These are phyloP conservation scores for Petrolisthes manimaculis DNA, from an alignment of 2,888 invertebrate genomes.

Conservation along the genomic window DNA sequence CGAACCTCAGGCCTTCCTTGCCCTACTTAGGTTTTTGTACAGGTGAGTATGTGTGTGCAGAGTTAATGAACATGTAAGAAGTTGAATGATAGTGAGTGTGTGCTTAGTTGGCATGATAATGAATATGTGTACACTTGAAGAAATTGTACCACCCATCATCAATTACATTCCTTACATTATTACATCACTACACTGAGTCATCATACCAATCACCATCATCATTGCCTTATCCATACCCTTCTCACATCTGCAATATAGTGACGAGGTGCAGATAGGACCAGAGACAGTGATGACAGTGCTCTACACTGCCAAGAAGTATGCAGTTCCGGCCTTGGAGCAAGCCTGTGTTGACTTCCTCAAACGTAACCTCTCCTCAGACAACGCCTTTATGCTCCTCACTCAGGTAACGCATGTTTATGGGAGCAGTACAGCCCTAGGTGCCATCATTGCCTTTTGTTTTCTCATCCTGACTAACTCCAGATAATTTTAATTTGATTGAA, in stretches of 20 bases:
- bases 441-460: not conserved
- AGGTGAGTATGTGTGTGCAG: constrained; percentile 43
- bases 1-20: constrained; percentile 84
- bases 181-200: not conserved
- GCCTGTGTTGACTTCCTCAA: constrained; percentile 85
- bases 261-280: constrained; percentile 85
- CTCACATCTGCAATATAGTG: constrained; percentile 72
- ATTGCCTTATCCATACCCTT: too few species aligned
- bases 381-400: constrained; percentile 85
- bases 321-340: constrained; percentile 84
- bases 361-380: constrained; percentile 82
- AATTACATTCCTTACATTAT: not conserved
- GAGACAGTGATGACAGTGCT: constrained; percentile 89
- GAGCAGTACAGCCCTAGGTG: not conserved
- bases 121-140: not conserved
- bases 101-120: not conserved
- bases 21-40: constrained; percentile 76
- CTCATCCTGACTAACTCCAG: not conserved
- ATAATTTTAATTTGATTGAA: constrained; percentile 1
- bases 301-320: constrained; percentile 89
- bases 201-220: too few species aligned
- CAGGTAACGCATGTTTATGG: constrained; percentile 80
- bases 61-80: too few species aligned
- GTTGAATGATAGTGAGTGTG: not conserved
- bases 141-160: not conserved